Base-by-base conservation (phyloP, 2,888 invertebrate species). In the Nemurella pictetii region DNA sequence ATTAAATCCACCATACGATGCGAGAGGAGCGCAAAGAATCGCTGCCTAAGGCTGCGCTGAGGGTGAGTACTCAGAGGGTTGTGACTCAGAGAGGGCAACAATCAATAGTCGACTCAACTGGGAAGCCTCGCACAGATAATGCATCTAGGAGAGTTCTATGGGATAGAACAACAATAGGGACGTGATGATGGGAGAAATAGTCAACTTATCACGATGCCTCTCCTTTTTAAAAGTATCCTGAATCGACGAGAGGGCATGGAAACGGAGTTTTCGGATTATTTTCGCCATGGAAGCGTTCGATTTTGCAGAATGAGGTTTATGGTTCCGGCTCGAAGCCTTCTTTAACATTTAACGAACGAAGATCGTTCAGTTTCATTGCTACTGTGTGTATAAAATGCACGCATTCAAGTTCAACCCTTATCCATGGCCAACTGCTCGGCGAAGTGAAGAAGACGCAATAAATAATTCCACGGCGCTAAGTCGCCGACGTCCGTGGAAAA, bases 141-240 rank as follows among this genome's bases (percentile, higher is more conserved):
- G 30, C 78, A 55, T 55, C 55, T 55, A 55, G 55, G 55, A 55
- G 55, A 55, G 55, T 55, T 55, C 55, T 55, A 55, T 55, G 55
- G 55, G 55, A 55, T 55, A 55, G 55, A 55, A 55, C 55, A 78
- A 78, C 78, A 78, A 78, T 78, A 78, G 78, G n/a, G 78, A 78
- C 78, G 28, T 78, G 75, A 75, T 75, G 75, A 75, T 26, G 75
- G 26, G 75, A 28, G 75, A 75, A 55, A 55, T 26, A 75, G 75
- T 75, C 25, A 26, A 55, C 28, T 75, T 26, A 75, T 75, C 27
- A 1, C 26, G 28, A n/a, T 75, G 75, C 75, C 75, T 75, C 55
- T 55, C 55, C 55, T 55, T 20, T 55, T 15, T 12, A 1, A 12
- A 12, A 7, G 2, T 55, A 3, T 1, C 55, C 35, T 35, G 55